Base-by-base conservation (phyloP, 1,140 invertebrate species). In the Saccostrea cuccullata region DNA sequence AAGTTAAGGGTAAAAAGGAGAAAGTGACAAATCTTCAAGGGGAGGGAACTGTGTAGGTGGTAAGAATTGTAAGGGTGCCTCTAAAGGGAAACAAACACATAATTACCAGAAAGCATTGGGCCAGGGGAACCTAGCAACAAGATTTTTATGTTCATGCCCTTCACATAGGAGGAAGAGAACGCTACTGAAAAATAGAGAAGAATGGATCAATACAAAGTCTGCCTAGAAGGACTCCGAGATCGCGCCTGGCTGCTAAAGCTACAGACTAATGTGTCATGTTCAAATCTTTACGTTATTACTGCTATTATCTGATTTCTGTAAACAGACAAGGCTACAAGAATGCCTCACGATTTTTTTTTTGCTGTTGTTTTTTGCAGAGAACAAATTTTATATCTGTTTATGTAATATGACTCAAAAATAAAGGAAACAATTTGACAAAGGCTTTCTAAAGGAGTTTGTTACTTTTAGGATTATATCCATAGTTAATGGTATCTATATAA, bases 81-180 rank as follows among this genome's bases (percentile, higher is more conserved):
- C 70, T 15, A 15, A 17, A 36, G 70, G 26, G 30, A 77, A 36
- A 73, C 8, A 77, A 11, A 77, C 23, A 36, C 26, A 77, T 77
- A 85, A 17, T 84, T 89, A 87, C 88, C 89, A 82, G 90, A 89
- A 23, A 89, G 82, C 84, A 90, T 83, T 11, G 90, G 90, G 84
- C 82, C 84, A 70, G 90, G 85, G 36, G 91, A 92, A 26, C 91
- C 91, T 15, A 92, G 84, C 8, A 89, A 82, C 17, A 92, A 90
- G 67, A 89, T 47, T 64, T 90, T 89, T 8, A 90, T 85, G 23
- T 89, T 56, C 36, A 91, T 64, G 15, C 86, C 89, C 82, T 84
- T 84, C 82, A 56, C 55, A 56, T 84, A 84, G 82, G 47, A 55
- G 40, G 55, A 84, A 55, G 82, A 84, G 17, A 84, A 55, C 47